Conservation (phyloP, 1,140 invertebrate genomes). For the Augochlora pura region DNA sequence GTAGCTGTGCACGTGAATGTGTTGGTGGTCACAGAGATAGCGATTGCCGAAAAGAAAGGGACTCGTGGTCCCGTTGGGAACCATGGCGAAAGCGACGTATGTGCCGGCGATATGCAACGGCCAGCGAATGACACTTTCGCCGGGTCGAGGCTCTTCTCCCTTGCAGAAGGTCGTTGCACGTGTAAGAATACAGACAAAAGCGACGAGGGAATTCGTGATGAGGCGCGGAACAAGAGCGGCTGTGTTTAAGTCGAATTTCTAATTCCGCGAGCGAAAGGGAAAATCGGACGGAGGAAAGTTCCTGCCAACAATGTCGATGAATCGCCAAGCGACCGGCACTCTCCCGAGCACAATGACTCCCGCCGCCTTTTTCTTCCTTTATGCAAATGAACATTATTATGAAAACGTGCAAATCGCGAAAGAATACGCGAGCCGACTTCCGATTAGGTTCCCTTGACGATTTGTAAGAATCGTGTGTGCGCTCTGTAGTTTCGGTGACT, state of each 20-base stretch:
- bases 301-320: conserved; percentile 21
- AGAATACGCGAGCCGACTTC: background rate
- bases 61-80: conserved; percentile 36
- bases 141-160: conserved; percentile 22
- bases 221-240: conserved; percentile 45
- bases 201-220: conserved; percentile 51
- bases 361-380: background rate
- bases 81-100: conserved; percentile 49
- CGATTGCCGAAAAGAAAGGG: conserved; percentile 4
- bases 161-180: conserved; percentile 59
- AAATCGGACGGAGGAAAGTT: conserved; percentile 58
- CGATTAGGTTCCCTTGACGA: background rate
- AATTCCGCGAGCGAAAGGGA: conserved; percentile 63
- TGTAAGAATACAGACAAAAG: conserved; percentile 57
- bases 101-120: conserved; percentile 28
- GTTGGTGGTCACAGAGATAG: background rate
- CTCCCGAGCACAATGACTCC: background rate
- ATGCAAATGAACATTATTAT: background rate
- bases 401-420: background rate
- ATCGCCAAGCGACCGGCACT: conserved; percentile 14
- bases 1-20: background rate
- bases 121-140: conserved; percentile 61
- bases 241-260: conserved; percentile 60
- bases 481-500: too few species aligned
- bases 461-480: too few species aligned